These are phyloP conservation scores for Lithobius niger DNA, from an alignment of 1,140 invertebrate species.

Conservation along the genomic window DNA sequence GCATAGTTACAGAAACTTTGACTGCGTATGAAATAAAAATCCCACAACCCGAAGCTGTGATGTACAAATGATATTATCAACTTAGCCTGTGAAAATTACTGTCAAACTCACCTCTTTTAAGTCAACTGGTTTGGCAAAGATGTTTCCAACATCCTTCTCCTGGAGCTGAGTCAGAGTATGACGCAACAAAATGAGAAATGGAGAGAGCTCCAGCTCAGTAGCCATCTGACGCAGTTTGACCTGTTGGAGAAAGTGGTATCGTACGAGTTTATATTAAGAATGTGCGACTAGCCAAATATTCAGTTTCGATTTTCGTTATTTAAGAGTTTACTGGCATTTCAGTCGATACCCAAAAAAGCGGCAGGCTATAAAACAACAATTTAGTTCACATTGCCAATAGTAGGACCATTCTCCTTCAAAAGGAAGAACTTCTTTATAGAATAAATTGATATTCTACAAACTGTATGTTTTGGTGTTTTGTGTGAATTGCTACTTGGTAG, in stretches of 20 bases:
- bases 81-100: too few relatives aligned
- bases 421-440: too few relatives aligned
- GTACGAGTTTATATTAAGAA: too few relatives aligned
- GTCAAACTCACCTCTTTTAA: conserved; percentile 48
- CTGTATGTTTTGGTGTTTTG: too few relatives aligned
- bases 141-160: conserved; percentile 64
- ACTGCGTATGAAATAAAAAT: conserved; percentile 12
- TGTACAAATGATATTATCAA: too few relatives aligned
- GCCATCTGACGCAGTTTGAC: conserved; percentile 59
- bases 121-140: conserved; percentile 88
- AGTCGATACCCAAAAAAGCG: not conserved
- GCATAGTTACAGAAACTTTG: conserved; percentile 1
- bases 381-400: too few relatives aligned
- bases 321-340: not conserved
- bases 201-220: conserved; percentile 54
- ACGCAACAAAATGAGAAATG: conserved; percentile 59
- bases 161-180: conserved; percentile 55
- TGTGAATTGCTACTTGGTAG: too few relatives aligned
- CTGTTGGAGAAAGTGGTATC: conserved; percentile 27
- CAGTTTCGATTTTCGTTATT: not conserved
- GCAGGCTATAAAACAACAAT: not conserved
- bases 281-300: too few relatives aligned
- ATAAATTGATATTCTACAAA: too few relatives aligned
- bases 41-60: too few relatives aligned
- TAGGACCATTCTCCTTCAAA: too few relatives aligned